Conservation (phyloP, 2,797 vertebrate genomes). For the Amniataba percoides region DNA sequence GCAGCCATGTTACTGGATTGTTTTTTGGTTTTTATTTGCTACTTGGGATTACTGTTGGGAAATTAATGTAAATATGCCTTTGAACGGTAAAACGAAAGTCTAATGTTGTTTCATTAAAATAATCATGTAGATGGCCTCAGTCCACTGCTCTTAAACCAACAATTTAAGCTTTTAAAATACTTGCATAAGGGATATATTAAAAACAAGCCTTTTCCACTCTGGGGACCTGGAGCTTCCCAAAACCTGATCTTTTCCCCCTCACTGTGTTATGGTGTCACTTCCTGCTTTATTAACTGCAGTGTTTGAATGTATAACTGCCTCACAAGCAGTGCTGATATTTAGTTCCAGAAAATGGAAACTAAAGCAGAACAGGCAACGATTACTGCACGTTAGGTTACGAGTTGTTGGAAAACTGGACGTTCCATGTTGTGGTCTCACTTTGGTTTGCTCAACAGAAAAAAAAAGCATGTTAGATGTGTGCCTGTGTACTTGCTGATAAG, state of each 20-base stretch:
- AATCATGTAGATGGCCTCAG: background rate
- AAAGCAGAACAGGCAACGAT: background rate
- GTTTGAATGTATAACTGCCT: background rate
- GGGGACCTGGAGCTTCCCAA: background rate
- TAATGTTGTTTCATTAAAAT: conserved; percentile 4
- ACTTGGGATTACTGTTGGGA: background rate
- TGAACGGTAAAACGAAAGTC: background rate
- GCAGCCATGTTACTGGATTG: background rate
- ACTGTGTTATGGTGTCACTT: background rate
- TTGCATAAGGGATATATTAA: background rate
- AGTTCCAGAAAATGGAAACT: background rate
- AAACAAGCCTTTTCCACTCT: background rate
- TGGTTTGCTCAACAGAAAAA: no score
- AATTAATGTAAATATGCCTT: background rate
- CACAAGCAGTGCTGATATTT: background rate
- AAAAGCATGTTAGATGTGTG: no score
- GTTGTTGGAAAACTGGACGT: background rate
- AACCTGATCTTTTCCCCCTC: background rate
- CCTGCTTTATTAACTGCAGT: background rate
- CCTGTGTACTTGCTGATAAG: background rate
- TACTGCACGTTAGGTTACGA: no score
- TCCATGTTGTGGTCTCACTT: background rate
- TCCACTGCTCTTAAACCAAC: background rate
- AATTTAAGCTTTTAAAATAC: conserved; percentile 1
- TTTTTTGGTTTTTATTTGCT: background rate